phyloP scores from a whole-genome alignment of 1,140 invertebrate genomes.

The Marisa cornuarietis region DNA sequence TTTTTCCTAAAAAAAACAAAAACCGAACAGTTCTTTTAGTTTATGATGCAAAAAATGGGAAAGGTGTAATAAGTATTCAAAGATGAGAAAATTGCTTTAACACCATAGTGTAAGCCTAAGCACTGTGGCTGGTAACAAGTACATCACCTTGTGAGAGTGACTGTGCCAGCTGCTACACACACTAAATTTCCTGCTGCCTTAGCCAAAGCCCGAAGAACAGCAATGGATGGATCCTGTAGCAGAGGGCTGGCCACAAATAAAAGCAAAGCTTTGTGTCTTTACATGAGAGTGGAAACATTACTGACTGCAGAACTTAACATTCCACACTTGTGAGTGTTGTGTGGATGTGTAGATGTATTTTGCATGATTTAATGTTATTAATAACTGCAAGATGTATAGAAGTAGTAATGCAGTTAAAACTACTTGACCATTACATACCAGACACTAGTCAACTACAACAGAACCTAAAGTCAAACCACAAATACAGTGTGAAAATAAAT shows the following conservation, averaged over 20 bases:
- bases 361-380: too few relatives aligned
- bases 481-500: too few relatives aligned
- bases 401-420: too few relatives aligned
- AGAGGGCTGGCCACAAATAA: constrained; percentile 21
- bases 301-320: constrained; percentile 20
- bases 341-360: too few relatives aligned
- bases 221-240: neutral
- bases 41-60: neutral
- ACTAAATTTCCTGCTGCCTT: constrained; percentile 14
- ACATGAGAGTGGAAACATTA: neutral
- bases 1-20: neutral
- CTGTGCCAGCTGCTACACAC: constrained; percentile 23
- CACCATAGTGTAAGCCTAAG: neutral
- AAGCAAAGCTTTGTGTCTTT: neutral
- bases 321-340: neutral
- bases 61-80: neutral
- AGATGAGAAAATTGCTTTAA: neutral
- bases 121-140: constrained; percentile 19
- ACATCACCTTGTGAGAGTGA: constrained; percentile 29
- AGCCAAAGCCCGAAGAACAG: constrained; percentile 12
- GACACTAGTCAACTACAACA: too few relatives aligned
- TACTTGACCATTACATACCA: too few relatives aligned
- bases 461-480: too few relatives aligned
- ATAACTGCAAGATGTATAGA: too few relatives aligned
- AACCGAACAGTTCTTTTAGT: neutral